A percentile compares a stretch with the other conserved stretches of the same genome.
Evolutionary conservation across 2,888 invertebrate genomes (phyloP).

Genomic region (Lordiphosa fenestrarum): DNA sequence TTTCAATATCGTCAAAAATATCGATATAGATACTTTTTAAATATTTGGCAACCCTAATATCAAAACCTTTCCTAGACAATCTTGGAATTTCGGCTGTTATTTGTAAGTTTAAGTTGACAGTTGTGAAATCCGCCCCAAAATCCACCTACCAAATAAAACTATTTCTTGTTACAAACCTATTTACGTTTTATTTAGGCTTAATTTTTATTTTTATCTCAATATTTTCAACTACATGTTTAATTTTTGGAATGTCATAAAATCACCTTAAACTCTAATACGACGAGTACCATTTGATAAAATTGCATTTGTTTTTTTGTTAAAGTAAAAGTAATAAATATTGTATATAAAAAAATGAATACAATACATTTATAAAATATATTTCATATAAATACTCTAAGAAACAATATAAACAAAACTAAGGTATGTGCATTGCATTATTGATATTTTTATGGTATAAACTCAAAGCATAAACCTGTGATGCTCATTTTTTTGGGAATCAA

Average conservation of each 20-base stretch:
- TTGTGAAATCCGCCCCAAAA: too few species aligned
- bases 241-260: slow-evolving; percentile 72
- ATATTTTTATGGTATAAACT: slow-evolving; percentile 22
- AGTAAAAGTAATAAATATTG: slow-evolving; percentile 33
- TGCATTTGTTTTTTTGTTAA: slow-evolving; percentile 16
- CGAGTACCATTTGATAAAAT: slow-evolving; percentile 39
- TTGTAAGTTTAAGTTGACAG: too few species aligned
- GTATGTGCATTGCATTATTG: slow-evolving; percentile 51
- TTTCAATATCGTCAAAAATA: too few species aligned
- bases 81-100: too few species aligned
- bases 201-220: slow-evolving; percentile 30
- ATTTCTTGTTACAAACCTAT: slow-evolving; percentile 1
- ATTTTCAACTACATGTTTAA: slow-evolving; percentile 51
- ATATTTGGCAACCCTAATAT: too few species aligned
- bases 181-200: slow-evolving; percentile 19
- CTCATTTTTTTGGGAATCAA: slow-evolving; percentile 15
- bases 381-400: slow-evolving; percentile 30
- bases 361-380: slow-evolving; percentile 43
- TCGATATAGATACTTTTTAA: too few species aligned
- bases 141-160: neutral
- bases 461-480: slow-evolving; percentile 21
- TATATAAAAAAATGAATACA: slow-evolving; percentile 25
- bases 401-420: slow-evolving; percentile 22
- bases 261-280: slow-evolving; percentile 48
- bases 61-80: too few species aligned